Percentiles rank a stretch among this genome's conserved stretches.
Conservation (phyloP, 2,797 vertebrate genomes). For the Clarias pachynema region DNA sequence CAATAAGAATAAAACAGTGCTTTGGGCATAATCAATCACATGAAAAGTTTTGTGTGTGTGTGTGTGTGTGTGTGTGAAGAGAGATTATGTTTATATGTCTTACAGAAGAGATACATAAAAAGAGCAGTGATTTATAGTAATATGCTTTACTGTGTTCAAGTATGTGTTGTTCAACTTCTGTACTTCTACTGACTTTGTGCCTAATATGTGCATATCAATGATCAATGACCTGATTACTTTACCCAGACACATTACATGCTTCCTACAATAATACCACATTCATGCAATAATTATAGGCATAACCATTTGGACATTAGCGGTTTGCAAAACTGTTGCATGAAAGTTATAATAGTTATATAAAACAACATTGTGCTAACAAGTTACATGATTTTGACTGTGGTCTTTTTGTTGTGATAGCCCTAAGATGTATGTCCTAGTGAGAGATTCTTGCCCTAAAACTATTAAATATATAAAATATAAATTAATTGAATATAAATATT, state of each 20-base stretch:
- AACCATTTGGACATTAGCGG: background rate
- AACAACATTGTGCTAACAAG: too few relatives aligned
- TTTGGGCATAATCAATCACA: conserved; percentile 32
- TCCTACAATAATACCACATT: too few relatives aligned
- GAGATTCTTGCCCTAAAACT: too few relatives aligned
- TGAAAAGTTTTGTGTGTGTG: background rate
- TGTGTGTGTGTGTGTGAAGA: background rate
- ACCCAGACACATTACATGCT: background rate
- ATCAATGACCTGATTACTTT: background rate
- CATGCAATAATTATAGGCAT: too few relatives aligned
- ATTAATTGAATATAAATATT: too few relatives aligned
- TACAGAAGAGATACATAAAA: background rate
- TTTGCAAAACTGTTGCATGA: background rate
- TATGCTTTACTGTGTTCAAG: background rate
- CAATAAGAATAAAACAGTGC: conserved; percentile 21
- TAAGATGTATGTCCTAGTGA: too few relatives aligned
- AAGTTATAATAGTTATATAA: too few relatives aligned
- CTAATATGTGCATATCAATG: background rate
- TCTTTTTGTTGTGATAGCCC: too few relatives aligned
- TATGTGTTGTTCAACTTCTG: background rate
- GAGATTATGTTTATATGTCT: background rate
- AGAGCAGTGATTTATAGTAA: background rate
- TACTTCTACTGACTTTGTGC: background rate
- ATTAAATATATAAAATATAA: too few relatives aligned
- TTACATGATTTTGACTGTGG: too few relatives aligned